Conservation (phyloP, 1,140 invertebrate species). For the Hyposmocoma kahamanoa region DNA sequence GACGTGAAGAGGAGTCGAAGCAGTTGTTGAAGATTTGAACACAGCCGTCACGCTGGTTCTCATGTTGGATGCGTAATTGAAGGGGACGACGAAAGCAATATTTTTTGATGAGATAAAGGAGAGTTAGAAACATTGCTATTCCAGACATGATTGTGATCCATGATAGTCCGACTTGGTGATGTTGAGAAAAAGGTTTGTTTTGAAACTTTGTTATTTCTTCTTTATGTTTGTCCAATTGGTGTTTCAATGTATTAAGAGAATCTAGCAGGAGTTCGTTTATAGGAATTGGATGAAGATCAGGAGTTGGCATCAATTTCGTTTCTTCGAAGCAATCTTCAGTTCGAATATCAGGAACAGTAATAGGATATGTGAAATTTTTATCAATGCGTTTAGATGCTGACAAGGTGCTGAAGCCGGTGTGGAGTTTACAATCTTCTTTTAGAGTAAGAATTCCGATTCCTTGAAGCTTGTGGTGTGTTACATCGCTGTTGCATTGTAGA, state of each 20-base stretch:
- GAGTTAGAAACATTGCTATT: too few species aligned
- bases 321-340: conserved; percentile 10
- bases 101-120: too few species aligned
- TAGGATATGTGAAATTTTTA: conserved; percentile 14
- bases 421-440: conserved; percentile 16
- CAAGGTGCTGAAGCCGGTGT: conserved; percentile 17
- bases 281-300: conserved; percentile 9
- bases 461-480: conserved; percentile 16
- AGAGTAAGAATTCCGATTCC: conserved; percentile 19
- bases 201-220: conserved; percentile 1
- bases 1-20: too few species aligned
- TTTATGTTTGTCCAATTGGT: conserved; percentile 7
- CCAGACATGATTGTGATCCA: too few species aligned
- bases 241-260: conserved; percentile 8
- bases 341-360: conserved; percentile 9
- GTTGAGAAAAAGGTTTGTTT: background rate
- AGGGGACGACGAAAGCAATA: too few species aligned
- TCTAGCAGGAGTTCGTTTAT: conserved; percentile 13
- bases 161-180: too few species aligned
- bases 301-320: background rate
- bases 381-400: conserved; percentile 4
- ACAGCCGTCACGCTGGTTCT: too few species aligned
- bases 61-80: too few species aligned
- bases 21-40: too few species aligned
- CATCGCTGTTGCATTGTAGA: conserved; percentile 19